Evolutionary conservation across 1,140 invertebrate genomes (phyloP), one percentile per base, ranked within the genome.

Genomic region (Ips nitidus): DNA sequence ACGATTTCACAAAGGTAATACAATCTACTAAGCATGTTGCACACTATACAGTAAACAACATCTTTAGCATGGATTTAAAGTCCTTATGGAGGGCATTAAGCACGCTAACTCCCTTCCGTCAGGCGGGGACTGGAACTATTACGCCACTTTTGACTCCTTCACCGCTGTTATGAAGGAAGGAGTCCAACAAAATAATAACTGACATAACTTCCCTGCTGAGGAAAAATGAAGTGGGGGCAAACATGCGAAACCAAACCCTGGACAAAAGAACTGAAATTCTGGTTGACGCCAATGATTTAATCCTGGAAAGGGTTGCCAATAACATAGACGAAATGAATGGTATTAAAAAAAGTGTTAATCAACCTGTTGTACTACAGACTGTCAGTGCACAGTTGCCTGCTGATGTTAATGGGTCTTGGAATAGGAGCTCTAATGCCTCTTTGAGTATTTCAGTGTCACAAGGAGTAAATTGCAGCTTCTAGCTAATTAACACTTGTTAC

Each of bases 231-330:
- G 80, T 90, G 45, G 82, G 84, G 45, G 84, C 83, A 1, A 90
- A 86, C 52, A 84, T 93, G 7, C 79, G 75, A 73, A 79, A 80
- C 64, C 77, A 85, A 45, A 86, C 87, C 69, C 63, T 85, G 2
- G 88, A 92, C 56, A 90, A 93, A 70, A 89, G 89, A 75, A 88
- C 90, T 75, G 91, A 94, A 73, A 80, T 91, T 50, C 73, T 94
- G 5, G 80, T 88, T 41, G 91, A 93, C 75, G 86, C 86, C 6
- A 94, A 94, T 82, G 92, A 94, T 80, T 83, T 86, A 40, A 84
- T 94, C n/a, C 80, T 94, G n/a, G 93, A 95, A 77, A 84, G 87
- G 78, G 88, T 92, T 43, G 91, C 91, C 76, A 86, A 86, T 77
- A 81, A 81, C 71, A 84, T 94, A 74, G 91, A 94, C 80, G 86